These are phyloP conservation scores for Philotrypesis tridentata DNA, from an alignment of 1,140 invertebrate genomes.

Conservation along the genomic window DNA sequence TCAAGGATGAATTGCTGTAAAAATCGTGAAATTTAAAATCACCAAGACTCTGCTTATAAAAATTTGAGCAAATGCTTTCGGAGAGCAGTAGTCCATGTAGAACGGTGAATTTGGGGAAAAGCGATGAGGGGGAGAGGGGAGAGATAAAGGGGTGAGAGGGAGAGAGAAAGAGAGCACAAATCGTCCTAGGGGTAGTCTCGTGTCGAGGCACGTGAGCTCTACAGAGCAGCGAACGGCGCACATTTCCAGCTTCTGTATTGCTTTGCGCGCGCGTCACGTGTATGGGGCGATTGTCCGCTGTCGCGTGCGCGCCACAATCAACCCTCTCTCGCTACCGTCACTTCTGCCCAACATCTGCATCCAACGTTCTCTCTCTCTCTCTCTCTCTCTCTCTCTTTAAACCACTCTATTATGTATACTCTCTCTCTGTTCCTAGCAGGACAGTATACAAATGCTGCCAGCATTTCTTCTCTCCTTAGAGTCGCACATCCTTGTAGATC, in stretches of 20 bases:
- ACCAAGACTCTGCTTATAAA: no score
- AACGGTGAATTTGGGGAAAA: background rate
- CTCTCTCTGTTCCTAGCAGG: background rate
- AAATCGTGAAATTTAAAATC: no score
- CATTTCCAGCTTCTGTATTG: background rate
- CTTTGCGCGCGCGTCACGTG: slow-evolving; percentile 55
- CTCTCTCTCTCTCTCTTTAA: background rate
- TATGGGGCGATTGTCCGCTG: slow-evolving; percentile 48
- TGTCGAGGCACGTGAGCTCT: slow-evolving; percentile 40
- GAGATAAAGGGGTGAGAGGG: background rate
- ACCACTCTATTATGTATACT: background rate
- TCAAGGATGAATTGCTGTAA: no score
- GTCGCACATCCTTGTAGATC: background rate
- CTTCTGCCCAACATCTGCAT: background rate
- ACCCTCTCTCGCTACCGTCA: background rate
- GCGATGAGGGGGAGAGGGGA: background rate
- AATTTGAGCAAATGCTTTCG: no score
- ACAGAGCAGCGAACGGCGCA: background rate
- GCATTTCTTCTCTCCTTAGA: background rate
- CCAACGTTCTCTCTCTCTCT: background rate
- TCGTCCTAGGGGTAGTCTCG: slow-evolving; percentile 13
- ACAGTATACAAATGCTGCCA: background rate
- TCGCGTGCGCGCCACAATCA: background rate
- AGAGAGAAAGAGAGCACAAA: background rate
- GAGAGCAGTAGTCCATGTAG: background rate